phyloP scores from a whole-genome alignment of 2,113 vertebrate species.

The Probosciger aterrimus region DNA sequence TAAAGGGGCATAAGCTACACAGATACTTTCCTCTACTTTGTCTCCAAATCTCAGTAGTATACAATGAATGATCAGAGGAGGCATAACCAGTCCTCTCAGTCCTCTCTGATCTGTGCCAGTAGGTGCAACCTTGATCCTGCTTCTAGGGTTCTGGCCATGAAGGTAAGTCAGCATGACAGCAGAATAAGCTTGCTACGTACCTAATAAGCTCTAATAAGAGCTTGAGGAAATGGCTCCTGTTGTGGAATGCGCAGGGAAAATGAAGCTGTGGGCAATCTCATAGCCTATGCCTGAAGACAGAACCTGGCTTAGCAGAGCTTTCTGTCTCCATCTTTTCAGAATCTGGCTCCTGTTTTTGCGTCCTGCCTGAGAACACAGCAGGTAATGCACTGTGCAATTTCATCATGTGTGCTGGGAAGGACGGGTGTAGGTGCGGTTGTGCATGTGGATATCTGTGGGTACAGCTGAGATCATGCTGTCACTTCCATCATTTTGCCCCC shows the following conservation, averaged over 20 bases:
- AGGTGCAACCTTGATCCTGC: neutral
- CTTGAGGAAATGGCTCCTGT: neutral
- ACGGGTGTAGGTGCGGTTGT: neutral
- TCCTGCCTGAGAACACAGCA: neutral
- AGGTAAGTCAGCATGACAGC: neutral
- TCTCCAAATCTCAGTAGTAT: neutral
- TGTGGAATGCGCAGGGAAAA: neutral
- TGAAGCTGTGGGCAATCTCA: neutral
- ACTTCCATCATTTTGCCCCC: neutral
- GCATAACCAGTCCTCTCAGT: neutral
- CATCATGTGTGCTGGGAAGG: neutral
- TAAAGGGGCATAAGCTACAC: neutral
- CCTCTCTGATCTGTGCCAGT: neutral
- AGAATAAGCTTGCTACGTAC: neutral
- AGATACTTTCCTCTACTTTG: neutral
- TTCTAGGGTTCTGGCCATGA: neutral
- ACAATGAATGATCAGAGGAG: neutral
- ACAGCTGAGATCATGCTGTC: neutral
- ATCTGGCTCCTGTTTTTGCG: neutral
- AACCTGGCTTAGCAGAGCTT: neutral
- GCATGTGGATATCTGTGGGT: neutral
- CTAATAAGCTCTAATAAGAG: neutral
- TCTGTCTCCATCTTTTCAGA: neutral
- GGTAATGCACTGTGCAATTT: neutral
- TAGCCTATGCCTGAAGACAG: neutral